These are phyloP conservation scores for Pseudomyrmex gracilis DNA, from an alignment of 1,140 invertebrate species.

Conservation along the genomic window DNA sequence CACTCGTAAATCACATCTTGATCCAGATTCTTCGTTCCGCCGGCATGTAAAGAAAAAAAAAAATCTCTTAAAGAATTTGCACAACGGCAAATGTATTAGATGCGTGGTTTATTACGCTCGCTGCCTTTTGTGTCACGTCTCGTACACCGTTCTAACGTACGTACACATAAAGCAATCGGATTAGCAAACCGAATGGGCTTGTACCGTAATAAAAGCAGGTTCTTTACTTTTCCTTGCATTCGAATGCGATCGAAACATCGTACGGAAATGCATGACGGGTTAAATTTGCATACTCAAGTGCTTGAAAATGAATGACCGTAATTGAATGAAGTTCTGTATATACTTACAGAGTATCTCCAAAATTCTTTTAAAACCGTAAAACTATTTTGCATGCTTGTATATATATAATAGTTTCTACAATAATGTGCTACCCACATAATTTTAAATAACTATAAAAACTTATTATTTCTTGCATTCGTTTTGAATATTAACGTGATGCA, in stretches of 20 bases:
- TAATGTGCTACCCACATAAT: too few species aligned
- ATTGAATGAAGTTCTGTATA: slow-evolving; percentile 19
- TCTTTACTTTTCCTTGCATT: slow-evolving; percentile 37
- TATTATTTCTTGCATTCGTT: too few species aligned
- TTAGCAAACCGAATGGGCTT: slow-evolving; percentile 50
- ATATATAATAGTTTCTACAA: too few species aligned
- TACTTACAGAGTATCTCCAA: slow-evolving; percentile 1
- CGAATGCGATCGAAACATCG: slow-evolving; percentile 42
- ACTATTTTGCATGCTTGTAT: too few species aligned
- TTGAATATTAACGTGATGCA: too few species aligned
- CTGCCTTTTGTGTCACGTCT: not conserved
- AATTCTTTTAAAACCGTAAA: not conserved
- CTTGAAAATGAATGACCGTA: slow-evolving; percentile 37
- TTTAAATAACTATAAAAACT: too few species aligned
- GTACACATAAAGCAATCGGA: slow-evolving; percentile 13
- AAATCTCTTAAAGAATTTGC: slow-evolving; percentile 23
- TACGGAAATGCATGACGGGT: slow-evolving; percentile 43
- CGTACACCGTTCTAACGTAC: not conserved
- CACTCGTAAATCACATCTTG: slow-evolving; percentile 35
- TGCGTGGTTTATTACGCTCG: slow-evolving; percentile 43
- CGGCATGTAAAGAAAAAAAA: not conserved
- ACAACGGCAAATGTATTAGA: slow-evolving; percentile 39
- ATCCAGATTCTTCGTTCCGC: slow-evolving; percentile 2
- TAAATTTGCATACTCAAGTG: slow-evolving; percentile 44
- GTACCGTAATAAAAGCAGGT: slow-evolving; percentile 20